Evolutionary conservation across 2,888 invertebrate species (phyloP).

Genomic region (Beris chalybata): DNA sequence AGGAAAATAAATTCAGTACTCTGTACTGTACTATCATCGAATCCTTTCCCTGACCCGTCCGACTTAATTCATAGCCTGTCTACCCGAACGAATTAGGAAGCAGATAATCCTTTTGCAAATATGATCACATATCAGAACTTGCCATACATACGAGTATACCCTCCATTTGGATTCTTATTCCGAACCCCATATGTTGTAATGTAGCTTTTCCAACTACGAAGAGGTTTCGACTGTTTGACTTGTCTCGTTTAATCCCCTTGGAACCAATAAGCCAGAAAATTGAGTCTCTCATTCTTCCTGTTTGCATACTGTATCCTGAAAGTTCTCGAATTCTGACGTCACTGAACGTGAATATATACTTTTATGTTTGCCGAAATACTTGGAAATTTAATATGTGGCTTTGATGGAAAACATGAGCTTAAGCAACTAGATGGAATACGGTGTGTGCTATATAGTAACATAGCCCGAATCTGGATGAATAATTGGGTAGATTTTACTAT

Average conservation of each 20-base stretch:
- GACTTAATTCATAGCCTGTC: slow-evolving; percentile 17
- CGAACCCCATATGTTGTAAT: too few species aligned
- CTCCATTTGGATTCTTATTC: too few species aligned
- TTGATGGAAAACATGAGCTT: too few species aligned
- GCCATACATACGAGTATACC: too few species aligned
- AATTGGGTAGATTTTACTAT: too few species aligned
- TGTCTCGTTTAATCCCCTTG: slow-evolving; percentile 13
- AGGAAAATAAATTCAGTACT: slow-evolving; percentile 4
- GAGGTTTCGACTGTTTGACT: slow-evolving; percentile 18
- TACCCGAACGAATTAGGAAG: slow-evolving; percentile 4
- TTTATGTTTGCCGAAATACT: too few species aligned
- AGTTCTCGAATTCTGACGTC: neutral
- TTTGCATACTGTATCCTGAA: neutral
- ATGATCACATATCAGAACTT: neutral
- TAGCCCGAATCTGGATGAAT: too few species aligned
- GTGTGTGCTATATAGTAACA: too few species aligned
- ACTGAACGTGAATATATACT: neutral
- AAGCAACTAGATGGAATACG: too few species aligned
- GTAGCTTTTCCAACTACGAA: too few species aligned
- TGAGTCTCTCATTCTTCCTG: slow-evolving; percentile 1
- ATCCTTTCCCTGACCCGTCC: slow-evolving; percentile 9
- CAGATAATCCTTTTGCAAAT: slow-evolving; percentile 23
- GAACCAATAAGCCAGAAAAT: slow-evolving; percentile 25
- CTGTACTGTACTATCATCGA: neutral
- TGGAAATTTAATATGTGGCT: too few species aligned